A percentile compares a stretch with the other conserved stretches of the same genome.
phyloP scores from a whole-genome alignment of 2,888 invertebrate species.

The Cremastinae sp. region DNA sequence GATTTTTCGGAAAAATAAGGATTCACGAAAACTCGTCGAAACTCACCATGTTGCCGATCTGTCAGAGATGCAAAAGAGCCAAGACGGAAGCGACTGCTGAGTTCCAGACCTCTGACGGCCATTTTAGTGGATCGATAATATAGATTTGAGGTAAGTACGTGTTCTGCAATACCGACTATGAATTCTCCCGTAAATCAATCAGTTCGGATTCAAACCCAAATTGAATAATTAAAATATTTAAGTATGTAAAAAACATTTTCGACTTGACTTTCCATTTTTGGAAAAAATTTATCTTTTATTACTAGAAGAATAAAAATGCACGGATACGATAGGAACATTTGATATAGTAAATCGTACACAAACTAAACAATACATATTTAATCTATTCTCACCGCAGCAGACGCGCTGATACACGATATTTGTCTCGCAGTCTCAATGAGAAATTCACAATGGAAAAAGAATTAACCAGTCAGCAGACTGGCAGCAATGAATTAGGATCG shows the following conservation, averaged over 20 bases:
- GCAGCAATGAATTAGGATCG: no score
- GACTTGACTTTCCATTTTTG: no score
- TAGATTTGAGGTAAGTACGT: constrained; percentile 16
- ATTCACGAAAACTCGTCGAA: constrained; percentile 49
- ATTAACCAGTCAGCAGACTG: no score
- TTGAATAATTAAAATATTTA: no score
- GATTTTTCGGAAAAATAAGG: constrained; percentile 63
- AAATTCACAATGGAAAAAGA: no score
- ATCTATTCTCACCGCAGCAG: no score
- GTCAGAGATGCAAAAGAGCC: constrained; percentile 64
- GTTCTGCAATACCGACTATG: no score
- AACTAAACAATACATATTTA: constrained; percentile 18
- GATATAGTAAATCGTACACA: neutral
- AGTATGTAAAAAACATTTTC: no score
- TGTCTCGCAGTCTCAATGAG: no score
- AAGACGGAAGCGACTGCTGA: constrained; percentile 57
- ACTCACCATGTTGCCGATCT: constrained; percentile 71
- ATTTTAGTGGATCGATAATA: constrained; percentile 18
- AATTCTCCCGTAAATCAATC: no score
- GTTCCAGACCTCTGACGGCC: constrained; percentile 33
- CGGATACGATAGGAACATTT: neutral
- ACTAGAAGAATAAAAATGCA: neutral
- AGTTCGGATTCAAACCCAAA: no score
- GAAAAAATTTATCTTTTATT: neutral
- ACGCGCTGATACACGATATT: no score